Conservation (phyloP, 2,797 vertebrate genomes). For the Falco berigora region DNA sequence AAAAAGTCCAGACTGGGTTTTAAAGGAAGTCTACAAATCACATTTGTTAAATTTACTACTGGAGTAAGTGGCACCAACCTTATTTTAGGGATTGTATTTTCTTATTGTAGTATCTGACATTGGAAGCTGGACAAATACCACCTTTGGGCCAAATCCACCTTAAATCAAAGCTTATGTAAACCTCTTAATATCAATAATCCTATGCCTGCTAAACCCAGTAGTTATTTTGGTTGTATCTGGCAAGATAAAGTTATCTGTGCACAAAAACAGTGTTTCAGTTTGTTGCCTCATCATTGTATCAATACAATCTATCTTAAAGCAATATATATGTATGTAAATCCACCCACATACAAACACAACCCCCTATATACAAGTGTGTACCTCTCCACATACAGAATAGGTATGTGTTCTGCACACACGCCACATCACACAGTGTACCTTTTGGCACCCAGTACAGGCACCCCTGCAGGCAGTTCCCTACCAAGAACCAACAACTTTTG, state of each 20-base stretch:
- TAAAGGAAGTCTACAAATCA: not conserved
- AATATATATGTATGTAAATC: not conserved
- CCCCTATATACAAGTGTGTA: too few relatives aligned
- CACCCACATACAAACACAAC: not conserved
- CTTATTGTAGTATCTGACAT: not conserved
- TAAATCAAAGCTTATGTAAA: not conserved
- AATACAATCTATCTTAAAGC: not conserved
- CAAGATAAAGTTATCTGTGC: not conserved
- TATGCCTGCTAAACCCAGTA: not conserved
- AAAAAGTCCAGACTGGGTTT: not conserved
- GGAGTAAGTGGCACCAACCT: not conserved
- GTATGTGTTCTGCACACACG: not conserved
- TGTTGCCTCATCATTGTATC: not conserved
- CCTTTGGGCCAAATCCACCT: not conserved
- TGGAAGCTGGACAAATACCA: not conserved
- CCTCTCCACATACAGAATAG: not conserved
- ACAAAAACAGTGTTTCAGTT: not conserved
- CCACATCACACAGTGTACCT: not conserved
- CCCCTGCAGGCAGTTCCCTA: not conserved
- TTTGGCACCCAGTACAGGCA: not conserved
- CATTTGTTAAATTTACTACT: not conserved
- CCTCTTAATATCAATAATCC: not conserved
- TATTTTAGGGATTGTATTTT: not conserved
- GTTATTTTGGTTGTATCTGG: not conserved
- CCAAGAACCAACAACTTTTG: not conserved